A percentile compares a stretch with the other conserved stretches of the same genome.
These are phyloP conservation scores for Globia sparganii DNA, from an alignment of 2,888 invertebrate genomes.

Conservation along the genomic window DNA sequence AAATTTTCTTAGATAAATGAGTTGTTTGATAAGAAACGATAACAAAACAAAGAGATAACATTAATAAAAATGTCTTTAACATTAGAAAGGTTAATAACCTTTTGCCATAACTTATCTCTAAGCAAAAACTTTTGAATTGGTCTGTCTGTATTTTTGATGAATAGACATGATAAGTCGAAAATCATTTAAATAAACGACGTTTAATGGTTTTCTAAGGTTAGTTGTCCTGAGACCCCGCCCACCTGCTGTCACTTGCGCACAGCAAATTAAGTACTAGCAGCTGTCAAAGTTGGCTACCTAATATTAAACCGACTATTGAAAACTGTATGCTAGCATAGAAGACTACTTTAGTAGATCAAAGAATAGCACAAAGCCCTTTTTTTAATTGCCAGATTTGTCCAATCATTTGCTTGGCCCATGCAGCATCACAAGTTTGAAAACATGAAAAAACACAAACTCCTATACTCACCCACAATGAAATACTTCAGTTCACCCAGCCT, in stretches of 20 bases:
- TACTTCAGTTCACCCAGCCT: slow-evolving; percentile 95
- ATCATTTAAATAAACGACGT: background rate
- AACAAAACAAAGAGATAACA: slow-evolving; percentile 42
- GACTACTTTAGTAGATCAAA: background rate
- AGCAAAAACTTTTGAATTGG: background rate
- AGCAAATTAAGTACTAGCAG: background rate
- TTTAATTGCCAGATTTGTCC: background rate
- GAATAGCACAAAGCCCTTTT: background rate
- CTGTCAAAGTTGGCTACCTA: background rate
- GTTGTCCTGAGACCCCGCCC: background rate
- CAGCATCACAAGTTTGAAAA: background rate
- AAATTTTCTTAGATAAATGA: slow-evolving; percentile 4
- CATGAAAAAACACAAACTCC: background rate
- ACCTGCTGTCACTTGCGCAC: background rate
- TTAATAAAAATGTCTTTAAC: slow-evolving; percentile 27
- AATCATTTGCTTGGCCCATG: background rate
- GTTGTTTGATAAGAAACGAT: slow-evolving; percentile 46
- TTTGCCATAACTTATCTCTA: slow-evolving; percentile 13
- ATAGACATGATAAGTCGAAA: background rate
- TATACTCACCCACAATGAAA: slow-evolving; percentile 92
- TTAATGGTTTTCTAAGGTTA: background rate
- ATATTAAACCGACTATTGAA: background rate
- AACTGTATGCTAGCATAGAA: background rate
- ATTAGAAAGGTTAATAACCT: slow-evolving; percentile 40
- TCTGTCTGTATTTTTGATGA: background rate